phyloP scores from a whole-genome alignment of 2,888 invertebrate genomes.

The Iselma pallidipennis region DNA sequence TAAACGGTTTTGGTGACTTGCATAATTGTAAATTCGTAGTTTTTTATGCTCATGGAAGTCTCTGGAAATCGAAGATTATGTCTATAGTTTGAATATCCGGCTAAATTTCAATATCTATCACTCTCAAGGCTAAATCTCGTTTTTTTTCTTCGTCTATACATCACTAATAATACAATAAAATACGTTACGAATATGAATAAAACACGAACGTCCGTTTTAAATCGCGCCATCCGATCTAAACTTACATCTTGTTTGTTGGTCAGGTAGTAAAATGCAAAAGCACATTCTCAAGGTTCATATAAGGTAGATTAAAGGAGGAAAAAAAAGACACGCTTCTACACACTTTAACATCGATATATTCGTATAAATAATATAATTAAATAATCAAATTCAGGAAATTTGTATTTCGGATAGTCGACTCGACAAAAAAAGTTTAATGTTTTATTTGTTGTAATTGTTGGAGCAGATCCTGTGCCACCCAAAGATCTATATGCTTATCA shows the following conservation, averaged over 20 bases:
- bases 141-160: not conserved
- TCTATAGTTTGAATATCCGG: not conserved
- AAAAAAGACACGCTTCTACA: not conserved
- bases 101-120: not conserved
- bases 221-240: not conserved
- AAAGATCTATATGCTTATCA: not conserved
- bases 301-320: too few species aligned
- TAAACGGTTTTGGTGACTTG: too few species aligned
- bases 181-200: not conserved
- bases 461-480: conserved; percentile 4
- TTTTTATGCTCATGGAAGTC: too few species aligned
- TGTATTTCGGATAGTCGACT: too few species aligned
- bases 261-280: not conserved
- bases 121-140: not conserved
- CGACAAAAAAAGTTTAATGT: too few species aligned
- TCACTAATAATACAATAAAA: not conserved
- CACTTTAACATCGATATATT: not conserved
- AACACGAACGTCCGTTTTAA: not conserved
- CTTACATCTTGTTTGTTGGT: not conserved
- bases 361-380: not conserved
- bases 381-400: too few species aligned
- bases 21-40: too few species aligned
- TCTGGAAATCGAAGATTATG: not conserved
- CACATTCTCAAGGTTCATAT: not conserved
- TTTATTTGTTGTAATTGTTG: not conserved